phyloP scores from a whole-genome alignment of 1,140 invertebrate species.

The Cydia splendana region DNA sequence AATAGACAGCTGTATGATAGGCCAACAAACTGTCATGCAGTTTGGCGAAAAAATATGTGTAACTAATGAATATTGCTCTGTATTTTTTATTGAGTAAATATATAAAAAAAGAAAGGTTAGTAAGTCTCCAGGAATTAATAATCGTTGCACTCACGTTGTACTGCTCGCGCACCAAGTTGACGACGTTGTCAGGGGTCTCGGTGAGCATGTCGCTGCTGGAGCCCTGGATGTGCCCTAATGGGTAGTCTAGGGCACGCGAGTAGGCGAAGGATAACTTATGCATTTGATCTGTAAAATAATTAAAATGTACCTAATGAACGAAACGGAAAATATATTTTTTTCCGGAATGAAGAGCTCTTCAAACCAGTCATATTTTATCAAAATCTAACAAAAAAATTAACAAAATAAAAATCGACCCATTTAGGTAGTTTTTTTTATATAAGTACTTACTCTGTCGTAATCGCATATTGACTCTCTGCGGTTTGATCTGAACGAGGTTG shows the following conservation, averaged over 20 bases:
- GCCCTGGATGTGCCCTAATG: conserved; percentile 92
- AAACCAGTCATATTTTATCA: too few species aligned
- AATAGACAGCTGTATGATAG: conserved; percentile 35
- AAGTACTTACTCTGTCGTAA: conserved; percentile 87
- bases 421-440: too few species aligned
- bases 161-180: conserved; percentile 93
- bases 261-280: conserved; percentile 87
- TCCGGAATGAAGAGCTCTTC: too few species aligned
- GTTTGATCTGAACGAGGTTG: conserved; percentile 89
- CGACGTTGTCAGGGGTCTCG: conserved; percentile 95
- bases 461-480: conserved; percentile 88
- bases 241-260: conserved; percentile 94
- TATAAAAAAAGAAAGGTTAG: too few species aligned
- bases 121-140: conserved; percentile 77
- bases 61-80: too few species aligned
- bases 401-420: too few species aligned
- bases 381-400: too few species aligned
- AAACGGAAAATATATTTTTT: neutral
- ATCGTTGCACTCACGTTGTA: conserved; percentile 86
- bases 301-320: conserved; percentile 28
- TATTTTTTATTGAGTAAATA: too few species aligned
- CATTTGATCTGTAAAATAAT: conserved; percentile 83
- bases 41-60: too few species aligned
- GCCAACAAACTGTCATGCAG: too few species aligned
- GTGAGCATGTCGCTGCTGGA: conserved; percentile 92